Conservation (phyloP, 2,113 vertebrate species). For the Hucho hucho region DNA sequence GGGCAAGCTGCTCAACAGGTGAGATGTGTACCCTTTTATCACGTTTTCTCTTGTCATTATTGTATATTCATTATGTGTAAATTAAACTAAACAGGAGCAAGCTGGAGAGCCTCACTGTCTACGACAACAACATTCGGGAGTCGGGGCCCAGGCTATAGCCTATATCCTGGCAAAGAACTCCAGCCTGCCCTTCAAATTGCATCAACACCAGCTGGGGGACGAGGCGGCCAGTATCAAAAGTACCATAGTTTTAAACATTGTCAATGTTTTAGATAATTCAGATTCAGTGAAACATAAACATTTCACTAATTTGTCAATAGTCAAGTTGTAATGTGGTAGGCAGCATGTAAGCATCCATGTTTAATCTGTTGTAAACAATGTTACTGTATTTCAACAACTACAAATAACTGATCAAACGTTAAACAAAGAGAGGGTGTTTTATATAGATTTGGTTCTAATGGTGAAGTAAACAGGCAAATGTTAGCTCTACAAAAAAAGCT, state of each 20-base stretch:
- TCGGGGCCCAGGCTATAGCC: conserved; percentile 80
- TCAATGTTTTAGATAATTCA: conserved; percentile 48
- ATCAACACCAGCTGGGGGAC: conserved; percentile 83
- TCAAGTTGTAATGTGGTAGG: no score
- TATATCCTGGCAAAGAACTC: conserved; percentile 77
- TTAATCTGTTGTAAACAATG: neutral
- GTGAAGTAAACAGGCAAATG: conserved; percentile 6
- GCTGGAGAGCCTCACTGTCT: conserved; percentile 77
- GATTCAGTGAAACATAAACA: no score
- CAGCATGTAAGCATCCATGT: no score
- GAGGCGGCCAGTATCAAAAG: conserved; percentile 64
- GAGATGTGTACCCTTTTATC: no score
- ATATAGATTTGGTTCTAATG: no score
- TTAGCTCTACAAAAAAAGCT: conserved; percentile 36
- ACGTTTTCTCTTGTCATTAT: no score
- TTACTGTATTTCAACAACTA: neutral
- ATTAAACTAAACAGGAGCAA: conserved; percentile 46
- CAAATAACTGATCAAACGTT: no score
- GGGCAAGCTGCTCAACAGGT: conserved; percentile 78
- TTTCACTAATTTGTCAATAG: no score
- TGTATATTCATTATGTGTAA: no score
- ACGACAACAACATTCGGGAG: conserved; percentile 78
- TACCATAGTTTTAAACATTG: conserved; percentile 21
- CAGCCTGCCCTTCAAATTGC: conserved; percentile 80
- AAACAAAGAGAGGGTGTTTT: no score